phyloP scores from a whole-genome alignment of 1,140 invertebrate genomes.

The Drosophila equinoxialis region DNA sequence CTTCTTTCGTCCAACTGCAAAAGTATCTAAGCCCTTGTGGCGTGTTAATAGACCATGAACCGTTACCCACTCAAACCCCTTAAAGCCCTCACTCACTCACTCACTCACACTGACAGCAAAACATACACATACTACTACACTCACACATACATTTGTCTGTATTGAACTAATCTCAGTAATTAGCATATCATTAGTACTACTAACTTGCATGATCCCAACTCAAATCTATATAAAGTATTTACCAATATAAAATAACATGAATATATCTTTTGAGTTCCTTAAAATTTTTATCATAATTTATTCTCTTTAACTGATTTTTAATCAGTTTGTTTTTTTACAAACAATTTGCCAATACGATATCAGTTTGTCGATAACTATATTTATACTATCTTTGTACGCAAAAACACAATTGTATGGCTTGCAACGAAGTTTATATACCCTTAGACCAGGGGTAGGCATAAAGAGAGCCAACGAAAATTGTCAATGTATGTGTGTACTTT shows the following conservation, averaged over 20 bases:
- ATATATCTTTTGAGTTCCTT: neutral
- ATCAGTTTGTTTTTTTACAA: neutral
- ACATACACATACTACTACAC: constrained; percentile 13
- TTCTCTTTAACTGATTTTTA: neutral
- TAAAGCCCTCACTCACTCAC: constrained; percentile 24
- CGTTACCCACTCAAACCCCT: constrained; percentile 23
- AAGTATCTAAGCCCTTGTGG: constrained; percentile 9
- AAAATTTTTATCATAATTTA: neutral
- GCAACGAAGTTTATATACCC: neutral
- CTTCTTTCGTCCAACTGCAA: neutral
- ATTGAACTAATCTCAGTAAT: constrained; percentile 8
- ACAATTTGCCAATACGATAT: constrained; percentile 4
- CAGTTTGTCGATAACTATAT: constrained; percentile 1
- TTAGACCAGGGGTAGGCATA: neutral
- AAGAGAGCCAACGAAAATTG: too few species aligned
- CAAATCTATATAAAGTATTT: neutral
- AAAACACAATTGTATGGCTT: too few species aligned
- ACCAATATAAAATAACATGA: too few species aligned
- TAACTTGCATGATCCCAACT: constrained; percentile 40
- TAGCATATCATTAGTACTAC: constrained; percentile 25
- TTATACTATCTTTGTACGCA: neutral
- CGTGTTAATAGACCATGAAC: constrained; percentile 62
- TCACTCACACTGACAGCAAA: constrained; percentile 42
- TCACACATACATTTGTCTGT: constrained; percentile 12
- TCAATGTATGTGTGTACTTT: too few species aligned